Conservation (phyloP, 2,113 vertebrate genomes). For the Lota lota region DNA sequence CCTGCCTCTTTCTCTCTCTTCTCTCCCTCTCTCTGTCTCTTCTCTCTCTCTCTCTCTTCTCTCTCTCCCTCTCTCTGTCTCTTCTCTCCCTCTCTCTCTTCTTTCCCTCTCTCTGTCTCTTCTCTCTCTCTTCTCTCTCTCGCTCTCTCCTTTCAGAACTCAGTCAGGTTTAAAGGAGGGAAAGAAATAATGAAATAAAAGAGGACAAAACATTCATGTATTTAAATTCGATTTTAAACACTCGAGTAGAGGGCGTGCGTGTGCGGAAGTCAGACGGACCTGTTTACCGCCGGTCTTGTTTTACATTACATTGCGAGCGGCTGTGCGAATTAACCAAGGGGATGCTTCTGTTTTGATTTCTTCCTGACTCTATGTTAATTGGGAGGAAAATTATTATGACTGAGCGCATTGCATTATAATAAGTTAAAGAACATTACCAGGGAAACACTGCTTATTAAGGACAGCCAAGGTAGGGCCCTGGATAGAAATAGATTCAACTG, state of each 20-base stretch:
- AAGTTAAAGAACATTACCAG: constrained; percentile 73
- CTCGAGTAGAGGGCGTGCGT: constrained; percentile 66
- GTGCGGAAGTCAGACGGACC: constrained; percentile 61
- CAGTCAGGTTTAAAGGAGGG: constrained; percentile 41
- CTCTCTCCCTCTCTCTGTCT: not conserved
- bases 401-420: constrained; percentile 77
- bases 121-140: too few species aligned
- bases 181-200: not conserved
- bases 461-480: constrained; percentile 66
- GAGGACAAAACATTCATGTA: constrained; percentile 74
- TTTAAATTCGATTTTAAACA: constrained; percentile 82
- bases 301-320: constrained; percentile 66
- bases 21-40: not conserved
- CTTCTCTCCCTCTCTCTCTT: not conserved
- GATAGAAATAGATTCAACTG: constrained; percentile 70
- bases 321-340: constrained; percentile 73
- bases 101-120: not conserved
- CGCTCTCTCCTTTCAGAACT: constrained; percentile 6
- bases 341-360: constrained; percentile 62
- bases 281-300: constrained; percentile 68
- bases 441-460: constrained; percentile 74
- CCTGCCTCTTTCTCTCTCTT: not conserved
- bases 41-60: constrained; percentile 18
- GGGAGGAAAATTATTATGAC: constrained; percentile 74
- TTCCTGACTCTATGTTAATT: constrained; percentile 72